Evolutionary conservation across 2,797 vertebrate genomes (phyloP), one percentile per base, ranked within the genome.

Genomic region (Triplophysa bombifrons): DNA sequence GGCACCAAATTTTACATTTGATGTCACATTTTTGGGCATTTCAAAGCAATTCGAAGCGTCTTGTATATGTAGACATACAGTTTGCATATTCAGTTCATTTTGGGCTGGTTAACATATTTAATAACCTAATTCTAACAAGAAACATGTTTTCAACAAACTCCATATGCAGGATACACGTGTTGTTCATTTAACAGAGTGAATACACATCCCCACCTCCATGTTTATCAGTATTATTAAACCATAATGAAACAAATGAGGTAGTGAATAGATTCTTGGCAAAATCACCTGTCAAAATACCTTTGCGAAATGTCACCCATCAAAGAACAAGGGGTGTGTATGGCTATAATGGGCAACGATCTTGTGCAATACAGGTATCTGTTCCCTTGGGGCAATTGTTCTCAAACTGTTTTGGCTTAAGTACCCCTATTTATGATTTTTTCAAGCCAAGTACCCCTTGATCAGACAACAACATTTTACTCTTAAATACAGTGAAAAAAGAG

Each of bases 191-290:
- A 30, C 3, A 61, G 3, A 61, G 0, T 12, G 6, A 12, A 25
- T 27, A 27, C 3, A 27, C 25, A 1, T 34, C 16, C 8, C 9
- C 13, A 25, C 4, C 13, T 60, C 58, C 4, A 0, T 3, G 5
- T 66, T 75, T 66, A 61, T 61, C 34, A 75, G 10, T 17, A 20
- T 8, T 68, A 20, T 58, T 19, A 48, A 38, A 48, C 20, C 13
- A 55, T 60, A 75, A 74, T 80, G 27, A 64, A 65, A 68, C 66
- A 74, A 74, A 71, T 75, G 55, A 72, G 66, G 66, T 74, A 44
- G 34, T 67, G 30, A 74, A 75, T 44, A 63, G 60, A 81, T 69
- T 56, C 19, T 30, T 46, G 69, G 16, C 46, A 64, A 55, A 56
- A 55, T 68, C 51, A 25, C 38, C 74, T 72, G 58, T 66, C 60